phyloP scores from a whole-genome alignment of 2,113 vertebrate species.

The Sceloporus tristichus region DNA sequence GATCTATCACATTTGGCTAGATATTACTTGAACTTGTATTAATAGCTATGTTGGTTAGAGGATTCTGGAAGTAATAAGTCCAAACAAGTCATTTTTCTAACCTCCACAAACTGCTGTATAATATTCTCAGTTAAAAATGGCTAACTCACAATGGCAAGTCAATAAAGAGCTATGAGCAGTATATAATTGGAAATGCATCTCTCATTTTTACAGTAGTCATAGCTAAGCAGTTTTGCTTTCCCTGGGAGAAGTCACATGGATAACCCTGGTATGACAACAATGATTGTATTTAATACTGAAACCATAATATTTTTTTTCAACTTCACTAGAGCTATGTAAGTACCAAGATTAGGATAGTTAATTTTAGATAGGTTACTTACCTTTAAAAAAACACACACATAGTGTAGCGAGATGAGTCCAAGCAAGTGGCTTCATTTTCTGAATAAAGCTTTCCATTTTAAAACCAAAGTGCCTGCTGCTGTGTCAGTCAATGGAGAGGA shows the following conservation, averaged over 20 bases:
- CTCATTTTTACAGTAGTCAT: conserved; percentile 58
- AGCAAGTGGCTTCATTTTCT: conserved; percentile 63
- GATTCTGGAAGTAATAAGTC: no score
- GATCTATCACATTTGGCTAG: no score
- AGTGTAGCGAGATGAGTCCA: conserved; percentile 42
- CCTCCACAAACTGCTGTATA: no score
- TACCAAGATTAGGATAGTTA: conserved; percentile 66
- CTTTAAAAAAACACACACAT: no score
- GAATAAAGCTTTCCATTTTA: conserved; percentile 57
- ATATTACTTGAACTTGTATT: no score
- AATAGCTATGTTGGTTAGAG: no score
- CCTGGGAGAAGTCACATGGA: conserved; percentile 9
- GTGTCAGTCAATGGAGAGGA: conserved; percentile 52
- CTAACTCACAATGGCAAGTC: no score
- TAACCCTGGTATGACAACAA: conserved; percentile 44
- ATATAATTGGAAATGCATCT: conserved; percentile 12
- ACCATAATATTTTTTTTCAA: conserved; percentile 42
- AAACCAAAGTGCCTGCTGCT: conserved; percentile 57
- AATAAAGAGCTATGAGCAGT: no score
- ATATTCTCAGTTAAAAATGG: no score
- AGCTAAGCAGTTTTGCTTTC: conserved; percentile 26
- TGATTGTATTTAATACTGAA: conserved; percentile 59
- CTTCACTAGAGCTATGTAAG: conserved; percentile 49
- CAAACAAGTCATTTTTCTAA: no score
- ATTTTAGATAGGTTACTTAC: conserved; percentile 50